Evolutionary conservation across 2,888 invertebrate genomes (phyloP), one percentile per base, ranked within the genome.

Genomic region (Drosophila quasianomalipes): DNA sequence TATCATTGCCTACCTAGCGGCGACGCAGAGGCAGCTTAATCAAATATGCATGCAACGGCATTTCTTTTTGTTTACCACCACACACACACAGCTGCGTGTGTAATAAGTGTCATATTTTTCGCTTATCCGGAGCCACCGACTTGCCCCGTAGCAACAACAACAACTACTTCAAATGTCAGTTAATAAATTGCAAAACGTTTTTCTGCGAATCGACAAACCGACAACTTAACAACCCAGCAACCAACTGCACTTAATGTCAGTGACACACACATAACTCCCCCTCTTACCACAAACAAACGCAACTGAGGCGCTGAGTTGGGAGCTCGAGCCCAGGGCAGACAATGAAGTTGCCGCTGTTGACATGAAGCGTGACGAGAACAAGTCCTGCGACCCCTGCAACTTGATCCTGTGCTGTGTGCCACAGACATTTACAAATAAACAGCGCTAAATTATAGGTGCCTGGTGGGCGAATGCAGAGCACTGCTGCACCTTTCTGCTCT

Each of bases 361-460:
- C 83, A 70, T 83, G 85, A 85, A 83, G 81, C 83, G 83, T 83
- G 83, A 83, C 83, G 81, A 74, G 70, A 54, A 79, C 75, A 75
- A 76, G 72, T 60, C 72, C 68, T 30, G 58, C 63, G 47, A 72
- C 49, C 73, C 79, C 79, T 72, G 79, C 71, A 74, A 82, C 82
- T 75, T 33, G 76, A 85, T 83, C 70, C 81, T 31, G 57, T 66
- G 22, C 74, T 28, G 39, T 28, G 33, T 82, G 63, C 76, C 77
- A 79, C 85, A 90, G 89, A 84, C 89, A 90, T 90, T 85, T 87
- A 87, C 87, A 87, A 90, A 89, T 90, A 90, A 89, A 90, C 85
- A 85, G 79, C 76, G 82, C 79, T 84, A 89, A 90, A 89, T 89
- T 90, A 90, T 89, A 87, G 85, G 84, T 87, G 79, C 80, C 87